A percentile compares a stretch with the other conserved stretches of the same genome.
These are phyloP conservation scores for Pimephales promelas DNA, from an alignment of 2,113 vertebrate genomes.

Conservation along the genomic window DNA sequence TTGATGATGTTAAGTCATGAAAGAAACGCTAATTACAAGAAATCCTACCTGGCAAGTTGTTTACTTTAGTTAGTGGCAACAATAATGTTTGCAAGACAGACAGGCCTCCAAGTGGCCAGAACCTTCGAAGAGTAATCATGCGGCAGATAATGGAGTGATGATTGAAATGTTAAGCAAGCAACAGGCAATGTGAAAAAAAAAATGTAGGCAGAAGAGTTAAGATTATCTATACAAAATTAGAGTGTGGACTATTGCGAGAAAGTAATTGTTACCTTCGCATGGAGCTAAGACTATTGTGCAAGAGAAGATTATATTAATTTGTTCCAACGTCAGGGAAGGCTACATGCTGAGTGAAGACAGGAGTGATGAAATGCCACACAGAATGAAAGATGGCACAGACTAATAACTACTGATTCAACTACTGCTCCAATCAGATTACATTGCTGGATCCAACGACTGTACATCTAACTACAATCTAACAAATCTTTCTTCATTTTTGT, in stretches of 20 bases:
- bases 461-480: background rate
- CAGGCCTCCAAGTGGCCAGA: background rate
- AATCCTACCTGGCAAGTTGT: slow-evolving; percentile 17
- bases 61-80: slow-evolving; percentile 34
- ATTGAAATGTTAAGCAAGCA: background rate
- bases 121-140: background rate
- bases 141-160: background rate
- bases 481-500: background rate
- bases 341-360: background rate
- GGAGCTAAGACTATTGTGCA: background rate
- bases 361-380: slow-evolving; percentile 11
- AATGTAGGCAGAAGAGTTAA: background rate
- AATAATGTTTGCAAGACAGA: slow-evolving; percentile 35
- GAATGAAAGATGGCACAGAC: slow-evolving; percentile 1
- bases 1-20: slow-evolving; percentile 34
- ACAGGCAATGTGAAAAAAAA: background rate
- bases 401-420: background rate
- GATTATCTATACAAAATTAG: background rate
- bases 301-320: background rate
- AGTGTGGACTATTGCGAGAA: background rate
- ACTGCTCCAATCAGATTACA: slow-evolving; percentile 6
- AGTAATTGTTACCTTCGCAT: background rate
- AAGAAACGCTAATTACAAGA: slow-evolving; percentile 42
- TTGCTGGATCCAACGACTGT: slow-evolving; percentile 7
- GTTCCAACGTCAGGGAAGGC: background rate